Percentiles rank a stretch among this genome's conserved stretches.
These are phyloP conservation scores for Alouatta palliata DNA, from an alignment of 2,113 vertebrate genomes.

Conservation along the genomic window DNA sequence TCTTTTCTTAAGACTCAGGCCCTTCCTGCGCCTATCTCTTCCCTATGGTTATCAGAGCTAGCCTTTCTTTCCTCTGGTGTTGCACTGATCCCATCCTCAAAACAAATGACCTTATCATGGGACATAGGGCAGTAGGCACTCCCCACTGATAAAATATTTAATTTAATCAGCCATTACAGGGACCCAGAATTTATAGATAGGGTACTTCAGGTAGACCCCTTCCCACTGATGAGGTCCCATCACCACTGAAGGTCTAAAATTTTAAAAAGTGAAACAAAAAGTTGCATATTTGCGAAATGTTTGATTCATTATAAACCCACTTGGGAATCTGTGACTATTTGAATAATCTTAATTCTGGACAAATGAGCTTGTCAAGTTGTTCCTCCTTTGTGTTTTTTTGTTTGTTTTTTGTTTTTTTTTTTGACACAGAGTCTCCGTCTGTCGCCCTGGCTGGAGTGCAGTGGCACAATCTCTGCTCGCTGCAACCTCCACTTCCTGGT, in stretches of 20 bases:
- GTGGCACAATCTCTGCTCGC: too few relatives aligned
- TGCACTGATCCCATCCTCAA: not conserved
- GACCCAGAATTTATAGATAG: not conserved
- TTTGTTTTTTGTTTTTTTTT: too few relatives aligned
- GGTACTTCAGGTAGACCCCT: not conserved
- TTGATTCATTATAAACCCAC: not conserved
- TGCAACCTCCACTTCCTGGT: too few relatives aligned
- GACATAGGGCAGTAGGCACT: not conserved
- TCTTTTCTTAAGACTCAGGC: not conserved
- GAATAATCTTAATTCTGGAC: not conserved
- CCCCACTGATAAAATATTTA: not conserved
- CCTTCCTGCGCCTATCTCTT: not conserved
- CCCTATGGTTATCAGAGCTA: not conserved
- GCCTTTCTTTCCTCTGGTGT: not conserved
- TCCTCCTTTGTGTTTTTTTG: not conserved
- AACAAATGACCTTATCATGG: not conserved
- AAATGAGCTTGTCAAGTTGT: not conserved
- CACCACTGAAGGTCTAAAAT: not conserved
- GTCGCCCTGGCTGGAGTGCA: too few relatives aligned
- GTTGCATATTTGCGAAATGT: not conserved
- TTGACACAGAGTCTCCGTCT: too few relatives aligned
- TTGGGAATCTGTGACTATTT: not conserved
- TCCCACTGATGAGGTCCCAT: not conserved
- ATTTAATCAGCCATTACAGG: not conserved
- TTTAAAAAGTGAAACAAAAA: not conserved